phyloP scores from a whole-genome alignment of 1,140 invertebrate species.

The Philotrypesis tridentata region DNA sequence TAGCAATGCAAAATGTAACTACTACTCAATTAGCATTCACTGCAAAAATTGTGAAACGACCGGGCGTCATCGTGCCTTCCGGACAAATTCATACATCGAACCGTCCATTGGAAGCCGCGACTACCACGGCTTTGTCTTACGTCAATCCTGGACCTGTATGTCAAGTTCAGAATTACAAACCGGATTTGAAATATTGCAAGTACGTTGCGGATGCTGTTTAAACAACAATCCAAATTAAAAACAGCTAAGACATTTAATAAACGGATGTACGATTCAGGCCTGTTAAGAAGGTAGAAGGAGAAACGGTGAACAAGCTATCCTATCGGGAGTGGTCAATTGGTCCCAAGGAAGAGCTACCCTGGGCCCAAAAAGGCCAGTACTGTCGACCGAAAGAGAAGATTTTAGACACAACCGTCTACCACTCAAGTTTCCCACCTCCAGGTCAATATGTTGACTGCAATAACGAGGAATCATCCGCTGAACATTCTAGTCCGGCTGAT shows the following conservation, averaged over 20 bases:
- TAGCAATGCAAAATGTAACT: constrained; percentile 81
- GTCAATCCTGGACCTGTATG: constrained; percentile 54
- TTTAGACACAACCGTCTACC: constrained; percentile 70
- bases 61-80: constrained; percentile 64
- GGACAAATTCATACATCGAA: constrained; percentile 68
- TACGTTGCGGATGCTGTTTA: constrained; percentile 40
- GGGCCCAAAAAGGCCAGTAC: constrained; percentile 68
- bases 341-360: constrained; percentile 68
- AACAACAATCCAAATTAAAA: not conserved
- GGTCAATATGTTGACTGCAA: constrained; percentile 67
- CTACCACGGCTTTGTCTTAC: constrained; percentile 64
- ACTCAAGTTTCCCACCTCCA: constrained; percentile 71
- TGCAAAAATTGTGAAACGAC: constrained; percentile 74
- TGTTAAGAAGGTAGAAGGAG: constrained; percentile 74
- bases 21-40: constrained; percentile 81
- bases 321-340: constrained; percentile 70
- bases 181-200: constrained; percentile 60
- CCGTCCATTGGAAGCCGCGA: constrained; percentile 63
- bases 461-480: not conserved
- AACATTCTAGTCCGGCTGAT: not conserved
- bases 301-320: constrained; percentile 77
- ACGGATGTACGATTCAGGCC: constrained; percentile 63
- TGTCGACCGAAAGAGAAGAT: constrained; percentile 66
- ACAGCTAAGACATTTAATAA: constrained; percentile 55
- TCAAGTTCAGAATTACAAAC: constrained; percentile 61